A percentile compares a stretch with the other conserved stretches of the same genome.
Evolutionary conservation across 2,797 vertebrate genomes (phyloP).

Genomic region (Leptatherina wallacei): DNA sequence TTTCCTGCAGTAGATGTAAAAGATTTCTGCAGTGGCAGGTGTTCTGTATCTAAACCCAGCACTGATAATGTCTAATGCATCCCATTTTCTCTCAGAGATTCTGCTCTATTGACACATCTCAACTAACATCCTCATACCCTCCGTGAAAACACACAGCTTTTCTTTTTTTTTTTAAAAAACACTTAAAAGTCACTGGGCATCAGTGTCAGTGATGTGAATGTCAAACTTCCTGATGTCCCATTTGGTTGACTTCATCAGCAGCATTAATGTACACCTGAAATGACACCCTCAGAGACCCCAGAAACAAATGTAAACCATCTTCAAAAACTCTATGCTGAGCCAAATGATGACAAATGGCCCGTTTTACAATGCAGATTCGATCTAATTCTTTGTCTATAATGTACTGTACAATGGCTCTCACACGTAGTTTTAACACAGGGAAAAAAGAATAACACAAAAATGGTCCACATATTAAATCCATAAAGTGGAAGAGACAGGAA

Average conservation of each 20-base stretch:
- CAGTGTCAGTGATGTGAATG: conserved; percentile 43
- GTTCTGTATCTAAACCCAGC: conserved; percentile 20
- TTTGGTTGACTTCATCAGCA: conserved; percentile 17
- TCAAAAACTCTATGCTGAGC: not conserved
- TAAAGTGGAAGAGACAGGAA: not conserved
- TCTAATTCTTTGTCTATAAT: not conserved
- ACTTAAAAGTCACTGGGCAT: conserved; percentile 36
- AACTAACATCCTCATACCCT: conserved; percentile 7
- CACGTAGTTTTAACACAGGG: not conserved
- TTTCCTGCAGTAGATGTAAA: conserved; percentile 19
- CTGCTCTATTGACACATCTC: conserved; percentile 43
- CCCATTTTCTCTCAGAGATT: conserved; percentile 23
- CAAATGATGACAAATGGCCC: not conserved
- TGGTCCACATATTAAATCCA: not conserved
- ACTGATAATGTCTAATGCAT: conserved; percentile 31
- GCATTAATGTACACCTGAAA: conserved; percentile 19
- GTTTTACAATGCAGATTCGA: not conserved
- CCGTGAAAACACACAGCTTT: conserved; percentile 40
- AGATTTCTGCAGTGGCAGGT: conserved; percentile 34
- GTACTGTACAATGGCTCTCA: not conserved
- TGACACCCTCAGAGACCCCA: not conserved
- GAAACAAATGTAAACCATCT: conserved; percentile 21
- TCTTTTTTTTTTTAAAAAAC: conserved; percentile 54
- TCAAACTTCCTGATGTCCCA: conserved; percentile 58
- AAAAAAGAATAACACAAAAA: not conserved